These are phyloP conservation scores for Arenicola marina DNA, from an alignment of 2,888 invertebrate genomes.

Conservation along the genomic window DNA sequence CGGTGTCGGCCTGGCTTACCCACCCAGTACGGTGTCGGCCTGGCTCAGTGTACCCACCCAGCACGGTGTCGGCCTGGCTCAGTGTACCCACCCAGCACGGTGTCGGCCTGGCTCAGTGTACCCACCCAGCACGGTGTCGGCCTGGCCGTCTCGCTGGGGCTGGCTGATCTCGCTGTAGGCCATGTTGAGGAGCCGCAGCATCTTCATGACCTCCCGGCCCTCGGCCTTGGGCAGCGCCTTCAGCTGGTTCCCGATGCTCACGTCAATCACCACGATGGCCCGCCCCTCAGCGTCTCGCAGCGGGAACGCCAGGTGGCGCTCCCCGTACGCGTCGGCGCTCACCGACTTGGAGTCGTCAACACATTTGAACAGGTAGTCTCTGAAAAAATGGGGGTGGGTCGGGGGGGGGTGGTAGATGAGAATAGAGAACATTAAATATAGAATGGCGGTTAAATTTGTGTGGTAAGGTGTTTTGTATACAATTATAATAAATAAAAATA, in stretches of 20 bases:
- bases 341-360: slow-evolving; percentile 59
- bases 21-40: too few species aligned
- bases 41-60: too few species aligned
- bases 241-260: slow-evolving; percentile 48
- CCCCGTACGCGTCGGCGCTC: slow-evolving; percentile 57
- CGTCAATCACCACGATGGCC: slow-evolving; percentile 55
- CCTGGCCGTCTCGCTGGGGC: slow-evolving; percentile 50
- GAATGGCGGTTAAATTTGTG: too few species aligned
- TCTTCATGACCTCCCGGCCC: slow-evolving; percentile 54
- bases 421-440: too few species aligned
- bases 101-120: too few species aligned
- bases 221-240: slow-evolving; percentile 51
- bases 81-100: too few species aligned
- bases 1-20: too few species aligned
- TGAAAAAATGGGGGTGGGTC: too few species aligned
- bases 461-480: too few species aligned
- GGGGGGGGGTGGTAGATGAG: too few species aligned
- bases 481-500: too few species aligned
- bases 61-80: too few species aligned
- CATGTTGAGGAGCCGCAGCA: slow-evolving; percentile 55
- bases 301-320: slow-evolving; percentile 57
- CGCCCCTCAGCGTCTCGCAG: slow-evolving; percentile 53
- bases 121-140: slow-evolving; percentile 42
- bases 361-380: slow-evolving; percentile 59
- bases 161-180: slow-evolving; percentile 54